Evolutionary conservation across 2,113 vertebrate species (phyloP).

Genomic region (Vulpes ferrilata): DNA sequence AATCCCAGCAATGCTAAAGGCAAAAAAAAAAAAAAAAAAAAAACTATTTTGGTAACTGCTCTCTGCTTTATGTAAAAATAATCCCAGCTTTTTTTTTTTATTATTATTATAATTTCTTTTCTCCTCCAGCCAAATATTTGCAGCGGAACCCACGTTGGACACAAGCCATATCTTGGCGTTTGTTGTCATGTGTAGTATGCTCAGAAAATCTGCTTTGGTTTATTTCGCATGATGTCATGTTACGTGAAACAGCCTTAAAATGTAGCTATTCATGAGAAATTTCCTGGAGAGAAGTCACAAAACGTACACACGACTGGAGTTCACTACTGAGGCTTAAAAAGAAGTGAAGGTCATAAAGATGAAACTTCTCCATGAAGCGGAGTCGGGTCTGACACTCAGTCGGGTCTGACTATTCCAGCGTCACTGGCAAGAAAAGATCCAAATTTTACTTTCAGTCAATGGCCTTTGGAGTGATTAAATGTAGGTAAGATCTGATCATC

Average conservation of each 20-base stretch:
- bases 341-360: neutral
- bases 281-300: conserved; percentile 61
- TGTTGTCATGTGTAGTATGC: conserved; percentile 39
- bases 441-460: neutral
- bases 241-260: conserved; percentile 64
- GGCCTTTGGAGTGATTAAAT: neutral
- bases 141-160: conserved; percentile 38
- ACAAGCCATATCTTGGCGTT: conserved; percentile 44
- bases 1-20: neutral
- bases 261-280: conserved; percentile 44
- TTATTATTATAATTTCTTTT: conserved; percentile 58
- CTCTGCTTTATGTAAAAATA: conserved; percentile 58
- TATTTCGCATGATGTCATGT: conserved; percentile 74
- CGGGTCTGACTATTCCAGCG: neutral
- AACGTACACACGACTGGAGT: conserved; percentile 42
- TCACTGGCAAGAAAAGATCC: neutral
- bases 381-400: neutral
- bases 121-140: conserved; percentile 62
- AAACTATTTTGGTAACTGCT: conserved; percentile 43
- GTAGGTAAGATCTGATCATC: neutral
- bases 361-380: neutral
- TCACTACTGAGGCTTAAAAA: conserved; percentile 11
- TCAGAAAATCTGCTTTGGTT: conserved; percentile 77
- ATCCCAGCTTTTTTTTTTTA: neutral
- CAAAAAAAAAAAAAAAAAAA: conserved; percentile 37